phyloP scores from a whole-genome alignment of 2,113 vertebrate species.

The Brachyhypopomus occidentalis region DNA sequence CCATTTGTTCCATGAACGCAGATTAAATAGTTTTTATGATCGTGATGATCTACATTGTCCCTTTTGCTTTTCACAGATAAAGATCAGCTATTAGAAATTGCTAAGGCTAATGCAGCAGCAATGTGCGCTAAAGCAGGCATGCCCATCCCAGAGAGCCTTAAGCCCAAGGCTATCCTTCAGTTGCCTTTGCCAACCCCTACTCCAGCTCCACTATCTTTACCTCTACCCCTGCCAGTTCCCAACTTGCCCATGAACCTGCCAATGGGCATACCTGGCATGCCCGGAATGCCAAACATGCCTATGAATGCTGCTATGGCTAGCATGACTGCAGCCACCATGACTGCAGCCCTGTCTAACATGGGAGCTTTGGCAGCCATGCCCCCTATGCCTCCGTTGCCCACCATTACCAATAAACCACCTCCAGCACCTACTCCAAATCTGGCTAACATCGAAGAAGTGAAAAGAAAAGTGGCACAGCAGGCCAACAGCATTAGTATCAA shows the following conservation, averaged over 20 bases:
- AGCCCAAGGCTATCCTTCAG: slow-evolving; percentile 87
- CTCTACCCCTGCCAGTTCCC: slow-evolving; percentile 73
- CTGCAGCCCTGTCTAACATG: slow-evolving; percentile 79
- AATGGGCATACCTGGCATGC: slow-evolving; percentile 66
- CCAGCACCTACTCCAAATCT: slow-evolving; percentile 73
- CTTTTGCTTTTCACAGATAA: slow-evolving; percentile 79
- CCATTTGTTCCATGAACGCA: background rate
- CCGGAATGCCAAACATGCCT: slow-evolving; percentile 76
- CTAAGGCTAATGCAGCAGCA: slow-evolving; percentile 97
- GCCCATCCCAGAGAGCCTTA: slow-evolving; percentile 92
- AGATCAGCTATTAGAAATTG: slow-evolving; percentile 97
- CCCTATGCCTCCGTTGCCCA: slow-evolving; percentile 76
- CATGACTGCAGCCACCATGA: slow-evolving; percentile 82
- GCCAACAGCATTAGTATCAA: slow-evolving; percentile 94
- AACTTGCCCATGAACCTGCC: slow-evolving; percentile 70
- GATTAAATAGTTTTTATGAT: background rate
- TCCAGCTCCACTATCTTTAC: slow-evolving; percentile 73
- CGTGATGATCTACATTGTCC: background rate
- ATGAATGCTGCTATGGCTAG: slow-evolving; percentile 79
- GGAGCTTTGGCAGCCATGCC: slow-evolving; percentile 78
- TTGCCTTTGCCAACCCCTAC: slow-evolving; percentile 77
- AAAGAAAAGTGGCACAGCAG: slow-evolving; percentile 90
- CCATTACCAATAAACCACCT: slow-evolving; percentile 80
- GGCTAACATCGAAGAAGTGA: slow-evolving; percentile 81
- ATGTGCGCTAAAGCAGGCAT: slow-evolving; percentile 99